phyloP scores from a whole-genome alignment of 2,797 vertebrate species.

The Potorous gilbertii region DNA sequence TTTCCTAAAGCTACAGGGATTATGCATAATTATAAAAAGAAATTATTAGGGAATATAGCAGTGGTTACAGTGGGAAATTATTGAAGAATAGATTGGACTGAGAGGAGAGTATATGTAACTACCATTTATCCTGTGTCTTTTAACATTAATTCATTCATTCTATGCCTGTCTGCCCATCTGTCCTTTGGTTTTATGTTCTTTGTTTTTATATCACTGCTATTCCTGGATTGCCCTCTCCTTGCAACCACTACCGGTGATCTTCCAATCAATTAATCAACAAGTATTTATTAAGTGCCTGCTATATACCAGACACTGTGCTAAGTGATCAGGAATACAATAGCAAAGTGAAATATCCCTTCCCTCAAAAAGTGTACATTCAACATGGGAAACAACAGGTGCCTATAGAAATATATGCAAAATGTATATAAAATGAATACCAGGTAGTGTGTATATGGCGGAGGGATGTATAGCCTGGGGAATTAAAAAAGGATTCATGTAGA shows the following conservation, averaged over 20 bases:
- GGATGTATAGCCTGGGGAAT: not conserved
- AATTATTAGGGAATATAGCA: not conserved
- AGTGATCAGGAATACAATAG: not conserved
- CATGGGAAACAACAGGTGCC: not conserved
- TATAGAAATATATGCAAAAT: not conserved
- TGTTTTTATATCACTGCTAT: not conserved
- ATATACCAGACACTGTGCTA: not conserved
- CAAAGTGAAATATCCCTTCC: not conserved
- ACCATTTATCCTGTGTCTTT: not conserved
- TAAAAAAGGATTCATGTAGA: not conserved
- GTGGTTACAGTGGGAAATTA: not conserved
- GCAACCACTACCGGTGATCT: not conserved
- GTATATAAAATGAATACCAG: not conserved
- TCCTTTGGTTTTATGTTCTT: not conserved
- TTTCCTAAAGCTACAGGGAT: not conserved
- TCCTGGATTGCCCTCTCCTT: not conserved
- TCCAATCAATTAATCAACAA: not conserved
- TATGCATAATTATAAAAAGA: not conserved
- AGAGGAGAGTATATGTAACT: not conserved
- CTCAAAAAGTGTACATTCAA: not conserved
- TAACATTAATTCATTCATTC: not conserved
- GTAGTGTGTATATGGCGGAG: fast-evolving
- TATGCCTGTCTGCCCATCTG: not conserved
- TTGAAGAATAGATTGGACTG: not conserved
- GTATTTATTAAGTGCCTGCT: not conserved